These are phyloP conservation scores for Drosophila affinis DNA, from an alignment of 2,888 invertebrate species.

Conservation along the genomic window DNA sequence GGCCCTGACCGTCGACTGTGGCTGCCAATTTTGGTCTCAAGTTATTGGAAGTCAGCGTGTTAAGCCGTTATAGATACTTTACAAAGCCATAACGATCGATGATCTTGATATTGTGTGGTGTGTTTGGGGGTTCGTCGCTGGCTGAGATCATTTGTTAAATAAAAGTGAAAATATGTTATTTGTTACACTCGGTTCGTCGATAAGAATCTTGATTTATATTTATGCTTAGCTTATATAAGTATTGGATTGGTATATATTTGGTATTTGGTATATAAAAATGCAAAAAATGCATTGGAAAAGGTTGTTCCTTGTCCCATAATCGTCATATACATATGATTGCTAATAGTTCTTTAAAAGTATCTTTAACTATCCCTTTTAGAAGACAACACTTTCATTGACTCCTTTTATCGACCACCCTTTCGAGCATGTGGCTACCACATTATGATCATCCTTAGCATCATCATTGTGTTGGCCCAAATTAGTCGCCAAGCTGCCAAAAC, in stretches of 20 bases:
- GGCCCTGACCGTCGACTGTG: conserved; percentile 42
- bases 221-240: conserved; percentile 41
- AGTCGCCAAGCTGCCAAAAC: conserved; percentile 77
- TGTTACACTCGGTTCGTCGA: conserved; percentile 42
- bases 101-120: conserved; percentile 11
- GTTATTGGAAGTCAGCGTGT: conserved; percentile 57
- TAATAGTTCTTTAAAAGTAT: background rate
- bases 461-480: conserved; percentile 64
- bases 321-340: background rate
- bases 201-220: conserved; percentile 65
- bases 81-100: conserved; percentile 48
- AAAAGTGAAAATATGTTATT: conserved; percentile 72
- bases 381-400: background rate
- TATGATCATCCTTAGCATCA: conserved; percentile 26
- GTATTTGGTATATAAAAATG: background rate
- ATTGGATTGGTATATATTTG: no score
- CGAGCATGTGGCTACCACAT: background rate
- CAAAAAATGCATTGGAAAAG: background rate
- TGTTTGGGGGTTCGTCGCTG: conserved; percentile 3
- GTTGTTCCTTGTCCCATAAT: background rate
- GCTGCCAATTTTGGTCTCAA: conserved; percentile 60
- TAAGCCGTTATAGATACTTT: conserved; percentile 61
- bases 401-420: background rate
- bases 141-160: conserved; percentile 66
- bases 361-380: background rate